Conservation (phyloP, 2,113 vertebrate genomes). For the Axis porcinus region DNA sequence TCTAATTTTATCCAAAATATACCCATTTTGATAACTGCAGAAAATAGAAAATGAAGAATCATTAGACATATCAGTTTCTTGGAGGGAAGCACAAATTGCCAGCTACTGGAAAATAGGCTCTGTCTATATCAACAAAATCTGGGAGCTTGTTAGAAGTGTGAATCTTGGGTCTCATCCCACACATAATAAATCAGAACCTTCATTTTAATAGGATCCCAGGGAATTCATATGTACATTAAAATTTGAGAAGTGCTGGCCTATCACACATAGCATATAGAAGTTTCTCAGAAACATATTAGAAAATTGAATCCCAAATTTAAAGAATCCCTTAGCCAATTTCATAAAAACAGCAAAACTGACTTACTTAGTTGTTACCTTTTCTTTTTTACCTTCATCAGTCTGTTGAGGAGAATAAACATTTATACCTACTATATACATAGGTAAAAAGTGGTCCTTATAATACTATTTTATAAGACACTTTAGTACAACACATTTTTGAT, state of each 20-base stretch:
- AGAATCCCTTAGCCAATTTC: background rate
- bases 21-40: background rate
- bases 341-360: constrained; percentile 16
- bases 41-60: background rate
- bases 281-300: background rate
- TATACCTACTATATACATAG: background rate
- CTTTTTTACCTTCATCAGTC: background rate
- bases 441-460: background rate
- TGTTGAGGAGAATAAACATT: background rate
- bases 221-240: background rate
- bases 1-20: background rate
- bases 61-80: background rate
- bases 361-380: background rate
- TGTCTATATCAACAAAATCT: background rate
- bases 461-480: background rate
- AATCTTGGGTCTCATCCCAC: background rate
- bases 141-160: background rate
- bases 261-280: background rate
- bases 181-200: background rate
- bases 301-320: background rate
- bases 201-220: background rate
- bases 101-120: background rate
- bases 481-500: background rate
- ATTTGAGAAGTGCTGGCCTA: background rate
- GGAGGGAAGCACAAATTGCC: background rate